These are phyloP conservation scores for Eolophus roseicapilla DNA, from an alignment of 2,113 vertebrate genomes.

Conservation along the genomic window DNA sequence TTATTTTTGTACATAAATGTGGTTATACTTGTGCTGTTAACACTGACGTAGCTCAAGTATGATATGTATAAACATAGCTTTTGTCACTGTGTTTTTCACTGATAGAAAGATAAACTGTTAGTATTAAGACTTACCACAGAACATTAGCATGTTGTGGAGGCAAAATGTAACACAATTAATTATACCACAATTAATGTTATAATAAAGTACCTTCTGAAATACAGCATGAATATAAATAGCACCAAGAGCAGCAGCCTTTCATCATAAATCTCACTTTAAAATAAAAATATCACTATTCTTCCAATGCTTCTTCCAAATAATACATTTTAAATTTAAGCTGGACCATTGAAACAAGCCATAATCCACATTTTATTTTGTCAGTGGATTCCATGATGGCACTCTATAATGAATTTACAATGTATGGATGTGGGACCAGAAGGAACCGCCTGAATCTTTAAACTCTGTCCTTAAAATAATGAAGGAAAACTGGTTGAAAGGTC, in stretches of 20 bases:
- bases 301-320: constrained; percentile 10
- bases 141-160: neutral
- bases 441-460: neutral
- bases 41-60: neutral
- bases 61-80: neutral
- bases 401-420: neutral
- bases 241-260: neutral
- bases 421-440: neutral
- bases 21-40: neutral
- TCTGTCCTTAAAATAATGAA: neutral
- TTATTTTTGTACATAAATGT: neutral
- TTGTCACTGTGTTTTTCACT: neutral
- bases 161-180: neutral
- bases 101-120: neutral
- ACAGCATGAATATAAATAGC: neutral
- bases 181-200: neutral
- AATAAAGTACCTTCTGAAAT: neutral
- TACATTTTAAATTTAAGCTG: constrained; percentile 3
- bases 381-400: neutral
- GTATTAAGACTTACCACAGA: neutral
- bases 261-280: constrained; percentile 17
- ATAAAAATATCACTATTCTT: neutral
- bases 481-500: neutral
- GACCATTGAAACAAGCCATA: neutral
- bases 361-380: neutral